Conservation (phyloP, 2,113 vertebrate genomes). For the Pogonocichla stellata region DNA sequence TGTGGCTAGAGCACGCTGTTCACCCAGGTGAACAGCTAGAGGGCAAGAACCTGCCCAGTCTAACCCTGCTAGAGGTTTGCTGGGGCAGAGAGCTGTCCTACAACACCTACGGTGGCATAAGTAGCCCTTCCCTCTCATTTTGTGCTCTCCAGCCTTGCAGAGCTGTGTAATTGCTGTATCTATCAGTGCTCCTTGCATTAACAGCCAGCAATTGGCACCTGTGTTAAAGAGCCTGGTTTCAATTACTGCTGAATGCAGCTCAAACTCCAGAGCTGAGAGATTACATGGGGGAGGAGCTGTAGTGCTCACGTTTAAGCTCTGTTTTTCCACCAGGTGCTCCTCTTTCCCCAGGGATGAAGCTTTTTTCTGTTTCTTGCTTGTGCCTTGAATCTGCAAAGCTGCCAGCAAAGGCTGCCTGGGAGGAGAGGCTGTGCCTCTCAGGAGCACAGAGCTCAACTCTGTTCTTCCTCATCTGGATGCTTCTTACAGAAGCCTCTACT, state of each 20-base stretch:
- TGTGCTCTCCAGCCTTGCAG: not conserved
- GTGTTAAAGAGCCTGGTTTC: conserved; percentile 34
- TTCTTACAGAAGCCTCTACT: not conserved
- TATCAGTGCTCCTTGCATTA: not conserved
- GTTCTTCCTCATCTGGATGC: fast-evolving
- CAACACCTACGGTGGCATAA: not conserved
- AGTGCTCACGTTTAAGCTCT: not conserved
- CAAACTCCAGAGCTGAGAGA: not conserved
- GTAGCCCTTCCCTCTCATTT: not conserved
- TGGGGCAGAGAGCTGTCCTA: not conserved
- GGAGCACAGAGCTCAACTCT: not conserved
- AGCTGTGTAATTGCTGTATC: conserved; percentile 9
- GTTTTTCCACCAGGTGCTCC: conserved; percentile 51
- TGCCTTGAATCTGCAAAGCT: not conserved
- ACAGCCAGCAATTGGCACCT: conserved; percentile 33
- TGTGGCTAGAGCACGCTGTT: fast-evolving
- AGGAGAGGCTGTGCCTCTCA: not conserved
- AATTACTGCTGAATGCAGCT: conserved; percentile 16
- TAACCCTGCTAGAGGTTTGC: not conserved
- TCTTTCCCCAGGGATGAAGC: conserved; percentile 22
- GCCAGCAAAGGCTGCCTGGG: not conserved
- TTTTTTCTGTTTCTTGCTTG: not conserved
- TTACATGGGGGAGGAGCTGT: not conserved
- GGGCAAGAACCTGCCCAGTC: not conserved
- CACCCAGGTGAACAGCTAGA: not conserved